phyloP scores from a whole-genome alignment of 2,113 vertebrate species.

The Thinocorus orbignyianus region DNA sequence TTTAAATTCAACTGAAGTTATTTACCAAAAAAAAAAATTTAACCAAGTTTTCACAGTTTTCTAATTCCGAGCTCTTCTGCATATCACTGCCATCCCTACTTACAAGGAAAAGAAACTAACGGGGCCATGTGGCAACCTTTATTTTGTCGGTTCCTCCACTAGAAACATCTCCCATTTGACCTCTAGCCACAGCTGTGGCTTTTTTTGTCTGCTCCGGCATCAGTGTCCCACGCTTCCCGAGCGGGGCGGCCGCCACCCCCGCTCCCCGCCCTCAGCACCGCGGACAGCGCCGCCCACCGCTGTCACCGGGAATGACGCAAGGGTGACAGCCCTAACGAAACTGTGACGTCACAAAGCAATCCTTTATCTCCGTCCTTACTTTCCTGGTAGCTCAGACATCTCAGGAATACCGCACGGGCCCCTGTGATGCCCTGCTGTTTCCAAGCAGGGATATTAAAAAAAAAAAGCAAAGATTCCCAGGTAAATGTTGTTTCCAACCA shows the following conservation, averaged over 20 bases:
- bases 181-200: no score
- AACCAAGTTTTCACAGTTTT: background rate
- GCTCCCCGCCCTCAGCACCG: background rate
- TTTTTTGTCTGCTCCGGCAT: accelerated
- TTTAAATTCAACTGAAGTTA: background rate
- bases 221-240: accelerated
- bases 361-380: accelerated
- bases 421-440: background rate
- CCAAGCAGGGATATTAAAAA: background rate
- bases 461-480: no score
- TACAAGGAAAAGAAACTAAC: background rate
- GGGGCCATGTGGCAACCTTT: accelerated
- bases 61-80: background rate
- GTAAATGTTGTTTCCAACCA: background rate
- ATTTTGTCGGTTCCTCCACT: background rate
- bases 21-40: background rate
- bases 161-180: background rate
- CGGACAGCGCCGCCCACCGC: background rate
- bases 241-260: accelerated
- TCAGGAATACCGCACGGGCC: accelerated
- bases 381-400: no score
- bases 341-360: accelerated
- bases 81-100: background rate
- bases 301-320: accelerated
- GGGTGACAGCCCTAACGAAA: background rate